A percentile compares a stretch with the other conserved stretches of the same genome.
These are phyloP conservation scores for Slavum lentiscoides DNA, from an alignment of 2,888 invertebrate genomes.

Conservation along the genomic window DNA sequence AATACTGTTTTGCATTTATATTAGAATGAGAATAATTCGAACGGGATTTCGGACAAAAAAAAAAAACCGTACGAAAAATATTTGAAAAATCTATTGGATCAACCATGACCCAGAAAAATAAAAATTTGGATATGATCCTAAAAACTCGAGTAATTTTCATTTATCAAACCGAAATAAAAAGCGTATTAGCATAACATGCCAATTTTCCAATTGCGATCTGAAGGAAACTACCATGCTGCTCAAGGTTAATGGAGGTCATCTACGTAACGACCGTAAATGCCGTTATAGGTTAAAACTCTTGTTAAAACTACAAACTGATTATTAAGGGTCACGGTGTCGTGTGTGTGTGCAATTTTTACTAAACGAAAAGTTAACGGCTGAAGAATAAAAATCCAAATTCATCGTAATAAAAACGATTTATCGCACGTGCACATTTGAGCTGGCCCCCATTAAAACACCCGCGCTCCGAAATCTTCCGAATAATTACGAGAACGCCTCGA, in stretches of 20 bases:
- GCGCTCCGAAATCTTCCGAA: too few species aligned
- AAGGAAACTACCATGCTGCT: slow-evolving; percentile 13
- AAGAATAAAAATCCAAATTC: not conserved
- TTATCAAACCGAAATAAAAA: slow-evolving; percentile 32
- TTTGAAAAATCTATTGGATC: not conserved
- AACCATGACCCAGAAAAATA: slow-evolving; percentile 25
- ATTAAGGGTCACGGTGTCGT: not conserved
- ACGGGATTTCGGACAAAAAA: not conserved
- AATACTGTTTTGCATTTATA: not conserved
- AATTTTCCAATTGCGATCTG: slow-evolving; percentile 15
- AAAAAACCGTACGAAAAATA: not conserved
- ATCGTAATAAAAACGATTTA: not conserved
- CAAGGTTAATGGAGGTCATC: slow-evolving; percentile 43
- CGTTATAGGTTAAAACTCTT: not conserved
- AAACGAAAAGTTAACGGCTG: not conserved
- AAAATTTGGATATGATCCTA: slow-evolving; percentile 38
- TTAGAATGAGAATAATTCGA: too few species aligned
- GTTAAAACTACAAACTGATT: not conserved
- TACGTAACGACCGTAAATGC: not conserved
- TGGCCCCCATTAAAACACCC: too few species aligned
- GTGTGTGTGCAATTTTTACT: not conserved
- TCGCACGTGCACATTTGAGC: not conserved
- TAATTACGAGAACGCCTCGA: too few species aligned
- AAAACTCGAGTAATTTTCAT: slow-evolving; percentile 16
- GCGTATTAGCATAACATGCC: slow-evolving; percentile 22